phyloP scores from a whole-genome alignment of 1,140 invertebrate genomes.

The Babylonia areolata region DNA sequence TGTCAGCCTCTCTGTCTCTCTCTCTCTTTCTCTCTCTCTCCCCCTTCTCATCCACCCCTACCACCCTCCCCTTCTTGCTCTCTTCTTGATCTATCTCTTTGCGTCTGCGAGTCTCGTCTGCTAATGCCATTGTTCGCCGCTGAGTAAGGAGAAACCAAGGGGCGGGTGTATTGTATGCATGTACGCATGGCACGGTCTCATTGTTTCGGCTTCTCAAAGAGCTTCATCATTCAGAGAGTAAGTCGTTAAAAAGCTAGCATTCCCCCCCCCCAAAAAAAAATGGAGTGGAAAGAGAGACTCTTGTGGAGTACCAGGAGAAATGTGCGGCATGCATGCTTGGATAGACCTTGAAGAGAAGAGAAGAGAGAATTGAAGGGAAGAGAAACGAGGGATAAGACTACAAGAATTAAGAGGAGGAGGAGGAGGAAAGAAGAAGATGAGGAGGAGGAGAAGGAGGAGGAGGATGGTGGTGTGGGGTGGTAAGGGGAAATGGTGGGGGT shows the following conservation, averaged over 20 bases:
- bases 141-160: not conserved
- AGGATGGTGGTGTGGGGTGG: slow-evolving; percentile 16
- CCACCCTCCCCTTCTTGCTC: not conserved
- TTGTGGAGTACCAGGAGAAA: not conserved
- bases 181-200: not conserved
- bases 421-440: not conserved
- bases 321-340: not conserved
- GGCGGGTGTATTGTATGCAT: too few relatives aligned
- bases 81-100: not conserved
- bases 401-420: not conserved
- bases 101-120: not conserved
- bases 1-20: not conserved
- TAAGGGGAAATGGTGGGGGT: not conserved
- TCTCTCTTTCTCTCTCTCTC: not conserved
- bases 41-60: not conserved
- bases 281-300: not conserved
- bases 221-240: not conserved
- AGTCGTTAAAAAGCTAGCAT: not conserved
- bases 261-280: too few relatives aligned
- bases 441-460: slow-evolving; percentile 19
- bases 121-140: too few relatives aligned
- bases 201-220: not conserved
- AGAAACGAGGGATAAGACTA: not conserved
- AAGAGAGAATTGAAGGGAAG: too few relatives aligned
- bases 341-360: not conserved